Evolutionary conservation across 2,888 invertebrate species (phyloP).

Genomic region (Thymelicus sylvestris): DNA sequence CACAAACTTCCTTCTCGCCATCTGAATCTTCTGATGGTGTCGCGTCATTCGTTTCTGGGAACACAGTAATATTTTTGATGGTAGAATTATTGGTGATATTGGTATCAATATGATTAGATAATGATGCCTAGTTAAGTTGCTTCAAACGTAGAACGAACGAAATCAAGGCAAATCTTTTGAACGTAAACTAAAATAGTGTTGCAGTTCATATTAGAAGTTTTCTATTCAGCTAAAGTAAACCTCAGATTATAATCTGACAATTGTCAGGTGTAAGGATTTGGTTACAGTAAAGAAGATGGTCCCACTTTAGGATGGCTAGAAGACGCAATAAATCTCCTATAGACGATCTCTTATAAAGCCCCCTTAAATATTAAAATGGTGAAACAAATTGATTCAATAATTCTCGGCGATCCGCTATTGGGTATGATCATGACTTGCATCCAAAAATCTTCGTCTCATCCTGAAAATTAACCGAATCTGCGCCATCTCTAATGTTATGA

Average conservation of each 20-base stretch:
- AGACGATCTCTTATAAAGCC: not conserved
- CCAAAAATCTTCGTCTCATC: not conserved
- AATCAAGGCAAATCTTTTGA: no score
- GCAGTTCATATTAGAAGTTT: no score
- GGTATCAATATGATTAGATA: no score
- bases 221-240: no score
- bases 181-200: no score
- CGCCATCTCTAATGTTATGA: constrained; percentile 9
- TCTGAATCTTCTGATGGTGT: constrained; percentile 64
- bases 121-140: no score
- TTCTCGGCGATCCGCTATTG: not conserved
- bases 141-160: no score
- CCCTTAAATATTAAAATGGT: constrained; percentile 10
- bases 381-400: constrained; percentile 7
- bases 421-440: constrained; percentile 1
- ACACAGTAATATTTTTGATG: not conserved
- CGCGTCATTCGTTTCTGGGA: constrained; percentile 69
- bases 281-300: not conserved
- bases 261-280: not conserved
- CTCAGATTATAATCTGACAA: no score
- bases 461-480: constrained; percentile 10
- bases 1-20: constrained; percentile 52
- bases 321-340: not conserved
- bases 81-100: no score
- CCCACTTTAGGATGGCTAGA: not conserved